Base-by-base conservation (phyloP, 2,113 vertebrate species). In the Notarius quadriscutis region DNA sequence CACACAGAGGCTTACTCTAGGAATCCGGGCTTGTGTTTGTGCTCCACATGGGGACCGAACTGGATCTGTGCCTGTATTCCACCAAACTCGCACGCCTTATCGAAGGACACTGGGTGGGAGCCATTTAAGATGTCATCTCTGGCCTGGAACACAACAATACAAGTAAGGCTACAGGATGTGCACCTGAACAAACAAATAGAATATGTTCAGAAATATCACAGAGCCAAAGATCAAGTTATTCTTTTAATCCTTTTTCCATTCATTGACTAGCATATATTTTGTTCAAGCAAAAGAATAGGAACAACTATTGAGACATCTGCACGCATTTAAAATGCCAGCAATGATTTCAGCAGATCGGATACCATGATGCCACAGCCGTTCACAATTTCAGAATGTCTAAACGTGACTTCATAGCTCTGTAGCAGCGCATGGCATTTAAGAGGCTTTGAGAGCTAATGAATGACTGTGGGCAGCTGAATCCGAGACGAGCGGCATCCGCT, bases 21-120 rank as follows among this genome's bases (percentile, higher is more conserved):
- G 93, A 99, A 99, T 94, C 98, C 98, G 25, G 97, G 97, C 92
- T 99, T 99, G 95, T 99, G 98, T 94, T 99, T 99, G 94, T 97
- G 97, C 86, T 99, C 98, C 90, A 98, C 97, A 4, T 99, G 97
- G 92, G 98, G 97, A 93, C 98, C 98, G 48, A 99, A 99, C 92
- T 99, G 98, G 95, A 99, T 99, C 94, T 99, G 98, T 65, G 97
- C 97, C 95, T 99, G 98, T 92, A 99, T 98, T 80, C 97, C 98
- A 41, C 97, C 97, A 83, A 99, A 99, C 93, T 99, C 98, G 25
- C 97, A 99, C 50, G 97, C 98, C 94, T 99, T 99, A 92, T 99
- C 98, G 85, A 99, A 99, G 93, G 98, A 99, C 80, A 99, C 98
- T 0, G 98, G 98, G 91, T 99, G 98, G 90, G 98, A 99, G 83